These are phyloP conservation scores for Drosophila emarginata DNA, from an alignment of 2,888 invertebrate genomes.

Conservation along the genomic window DNA sequence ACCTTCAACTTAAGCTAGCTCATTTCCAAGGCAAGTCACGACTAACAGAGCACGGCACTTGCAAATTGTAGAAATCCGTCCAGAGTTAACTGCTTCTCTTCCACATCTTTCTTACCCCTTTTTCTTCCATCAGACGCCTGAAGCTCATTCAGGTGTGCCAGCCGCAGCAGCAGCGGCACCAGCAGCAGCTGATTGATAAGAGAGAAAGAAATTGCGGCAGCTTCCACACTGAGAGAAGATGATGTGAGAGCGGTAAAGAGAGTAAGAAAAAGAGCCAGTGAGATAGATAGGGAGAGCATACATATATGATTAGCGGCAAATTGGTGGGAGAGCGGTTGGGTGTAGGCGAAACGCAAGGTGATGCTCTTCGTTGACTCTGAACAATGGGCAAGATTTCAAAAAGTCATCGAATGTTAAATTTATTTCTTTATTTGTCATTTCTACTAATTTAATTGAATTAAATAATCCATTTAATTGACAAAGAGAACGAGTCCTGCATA, in stretches of 20 bases:
- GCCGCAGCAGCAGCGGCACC: slow-evolving; percentile 26
- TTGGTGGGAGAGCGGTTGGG: not conserved
- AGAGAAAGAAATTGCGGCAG: slow-evolving; percentile 32
- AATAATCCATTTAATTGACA: too few species aligned
- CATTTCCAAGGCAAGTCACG: slow-evolving; percentile 74
- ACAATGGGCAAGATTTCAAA: not conserved
- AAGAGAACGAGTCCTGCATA: too few species aligned
- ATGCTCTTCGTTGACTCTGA: slow-evolving; percentile 25
- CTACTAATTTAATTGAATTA: too few species aligned
- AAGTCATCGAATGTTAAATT: not conserved
- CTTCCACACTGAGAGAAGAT: slow-evolving; percentile 6
- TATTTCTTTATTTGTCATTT: not conserved
- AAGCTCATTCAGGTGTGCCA: slow-evolving; percentile 29
- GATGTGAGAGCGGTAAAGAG: slow-evolving; percentile 7
- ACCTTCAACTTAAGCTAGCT: slow-evolving; percentile 35
- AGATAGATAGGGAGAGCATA: not conserved
- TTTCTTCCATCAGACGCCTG: not conserved
- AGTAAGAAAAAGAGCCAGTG: slow-evolving; percentile 1
- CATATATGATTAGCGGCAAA: not conserved
- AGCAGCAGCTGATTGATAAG: slow-evolving; percentile 57
- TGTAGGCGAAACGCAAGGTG: slow-evolving; percentile 56
- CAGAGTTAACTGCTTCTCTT: slow-evolving; percentile 26
- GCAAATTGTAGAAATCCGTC: slow-evolving; percentile 63
- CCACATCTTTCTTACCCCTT: not conserved
- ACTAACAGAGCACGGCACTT: slow-evolving; percentile 50